Evolutionary conservation across 2,797 vertebrate genomes (phyloP), one percentile per base, ranked within the genome.

Genomic region (Fistularia commersonii): DNA sequence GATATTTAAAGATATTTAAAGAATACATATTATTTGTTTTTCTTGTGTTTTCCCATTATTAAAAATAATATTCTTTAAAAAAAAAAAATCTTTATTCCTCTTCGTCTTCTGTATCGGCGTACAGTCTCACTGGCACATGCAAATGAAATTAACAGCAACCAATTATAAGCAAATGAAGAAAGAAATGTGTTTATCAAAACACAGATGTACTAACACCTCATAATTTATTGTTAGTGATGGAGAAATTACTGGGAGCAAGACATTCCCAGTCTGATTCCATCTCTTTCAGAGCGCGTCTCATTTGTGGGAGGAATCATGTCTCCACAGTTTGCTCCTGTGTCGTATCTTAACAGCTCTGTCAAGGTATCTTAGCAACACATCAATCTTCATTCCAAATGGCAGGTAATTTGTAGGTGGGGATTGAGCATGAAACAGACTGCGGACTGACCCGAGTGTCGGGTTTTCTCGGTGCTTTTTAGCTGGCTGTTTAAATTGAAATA

Each of bases 291-390:
- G 6, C 42, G 13, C 4, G 15, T 74, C 62, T 62, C 41, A 67
- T 78, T 65, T 65, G 59, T 52, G 52, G 50, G 64, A 59, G 59
- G 41, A 52, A 46, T 66, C 54, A 51, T 62, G 54, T 67, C 45
- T 33, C 34, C 64, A 56, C 46, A 1, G 43, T 50, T 37, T 55
- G 52, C 54, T 59, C 45, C 34, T 42, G 36, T 47, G 37, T 56
- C 31, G 47, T 34, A n/a, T 41, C 40, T 63, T 70, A 54, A 71
- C 61, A 76, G 45, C 51, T 47, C 57, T 75, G 65, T 67, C 73
- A 64, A 69, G 53, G 59, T 79, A 55, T 62, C 63, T 77, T 74
- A 69, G 74, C 67, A 73, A 73, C 68, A 57, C 35, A 60, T 70
- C 73, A 76, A 51, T 69, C 68, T 44, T 64, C 31, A 48, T 57